A percentile compares a stretch with the other conserved stretches of the same genome.
These are phyloP conservation scores for Nerophis lumbriciformis DNA, from an alignment of 2,113 vertebrate species.

Conservation along the genomic window DNA sequence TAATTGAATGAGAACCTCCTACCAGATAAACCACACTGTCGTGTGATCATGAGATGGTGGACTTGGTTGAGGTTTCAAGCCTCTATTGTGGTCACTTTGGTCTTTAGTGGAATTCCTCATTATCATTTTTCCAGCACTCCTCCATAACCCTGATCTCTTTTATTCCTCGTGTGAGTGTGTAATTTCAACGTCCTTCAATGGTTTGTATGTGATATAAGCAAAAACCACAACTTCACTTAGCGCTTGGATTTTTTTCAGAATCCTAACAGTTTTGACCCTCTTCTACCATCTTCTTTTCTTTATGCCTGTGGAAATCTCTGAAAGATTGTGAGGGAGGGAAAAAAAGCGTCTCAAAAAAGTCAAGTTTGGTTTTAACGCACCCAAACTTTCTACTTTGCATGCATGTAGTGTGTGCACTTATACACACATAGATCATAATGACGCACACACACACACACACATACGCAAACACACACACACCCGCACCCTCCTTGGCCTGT, in stretches of 20 bases:
- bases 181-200: conserved; percentile 28
- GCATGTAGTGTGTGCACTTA: conserved; percentile 15
- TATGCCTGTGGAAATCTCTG: conserved; percentile 2
- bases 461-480: conserved; percentile 9
- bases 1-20: conserved; percentile 51
- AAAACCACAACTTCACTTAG: conserved; percentile 19
- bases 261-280: background rate
- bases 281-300: background rate
- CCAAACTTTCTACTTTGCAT: conserved; percentile 14
- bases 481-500: conserved; percentile 10
- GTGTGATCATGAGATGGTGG: conserved; percentile 59
- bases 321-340: background rate
- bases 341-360: background rate
- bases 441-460: conserved; percentile 8
- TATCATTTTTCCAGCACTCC: conserved; percentile 8
- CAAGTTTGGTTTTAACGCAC: conserved; percentile 9
- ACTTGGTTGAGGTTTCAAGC: conserved; percentile 47
- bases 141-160: conserved; percentile 15
- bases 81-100: conserved; percentile 66
- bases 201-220: conserved; percentile 19
- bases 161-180: conserved; percentile 15
- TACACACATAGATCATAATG: conserved; percentile 12
- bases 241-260: conserved; percentile 22
- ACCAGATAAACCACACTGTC: conserved; percentile 48
- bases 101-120: conserved; percentile 31